Evolutionary conservation across 2,888 invertebrate species (phyloP).

Genomic region (Drosophila nr. perissopoda): DNA sequence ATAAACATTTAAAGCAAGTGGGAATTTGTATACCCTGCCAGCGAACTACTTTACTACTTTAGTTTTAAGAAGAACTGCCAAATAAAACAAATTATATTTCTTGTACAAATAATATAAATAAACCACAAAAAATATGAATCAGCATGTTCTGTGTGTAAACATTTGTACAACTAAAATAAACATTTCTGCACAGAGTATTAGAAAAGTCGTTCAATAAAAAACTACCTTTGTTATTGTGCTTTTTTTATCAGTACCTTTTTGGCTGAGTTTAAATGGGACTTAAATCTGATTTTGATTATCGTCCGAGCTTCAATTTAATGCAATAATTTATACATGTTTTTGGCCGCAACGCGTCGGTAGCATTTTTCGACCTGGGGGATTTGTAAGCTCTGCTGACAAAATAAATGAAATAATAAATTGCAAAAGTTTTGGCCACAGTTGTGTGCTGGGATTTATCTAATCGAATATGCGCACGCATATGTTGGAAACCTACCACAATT

Average conservation of each 20-base stretch:
- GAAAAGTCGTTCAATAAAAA: neutral
- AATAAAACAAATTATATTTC: neutral
- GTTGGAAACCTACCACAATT: constrained; percentile 9
- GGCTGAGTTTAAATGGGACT: constrained; percentile 40
- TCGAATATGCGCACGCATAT: constrained; percentile 70
- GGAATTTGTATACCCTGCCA: neutral
- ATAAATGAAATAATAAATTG: constrained; percentile 78
- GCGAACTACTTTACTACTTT: neutral
- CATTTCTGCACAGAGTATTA: neutral
- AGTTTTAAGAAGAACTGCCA: neutral
- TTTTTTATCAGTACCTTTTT: constrained; percentile 19
- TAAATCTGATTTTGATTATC: constrained; percentile 64
- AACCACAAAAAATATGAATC: neutral
- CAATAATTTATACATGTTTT: constrained; percentile 68
- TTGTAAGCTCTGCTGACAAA: constrained; percentile 73
- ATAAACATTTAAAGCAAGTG: neutral
- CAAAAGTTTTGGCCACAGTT: constrained; percentile 54
- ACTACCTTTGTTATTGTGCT: neutral
- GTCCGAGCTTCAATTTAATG: constrained; percentile 53
- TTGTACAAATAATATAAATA: neutral
- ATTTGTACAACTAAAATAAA: neutral
- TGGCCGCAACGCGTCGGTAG: constrained; percentile 51
- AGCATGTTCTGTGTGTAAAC: neutral
- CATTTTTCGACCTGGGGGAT: constrained; percentile 38
- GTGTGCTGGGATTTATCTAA: constrained; percentile 64